phyloP scores from a whole-genome alignment of 2,797 vertebrate species.

The Thripadectes ignobilis region DNA sequence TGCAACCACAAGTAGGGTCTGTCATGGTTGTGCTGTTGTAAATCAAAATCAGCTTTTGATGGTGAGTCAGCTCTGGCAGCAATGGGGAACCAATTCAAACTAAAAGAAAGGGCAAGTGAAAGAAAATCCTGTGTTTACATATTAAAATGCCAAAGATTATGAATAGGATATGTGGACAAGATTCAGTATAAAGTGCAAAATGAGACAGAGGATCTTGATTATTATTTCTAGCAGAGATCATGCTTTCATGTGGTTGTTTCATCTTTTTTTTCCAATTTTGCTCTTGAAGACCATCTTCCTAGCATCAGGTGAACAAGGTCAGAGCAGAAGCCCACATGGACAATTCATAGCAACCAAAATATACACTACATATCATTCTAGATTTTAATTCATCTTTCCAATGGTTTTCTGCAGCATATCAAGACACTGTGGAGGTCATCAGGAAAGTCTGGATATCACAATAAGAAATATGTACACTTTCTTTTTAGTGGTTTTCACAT shows the following conservation, averaged over 20 bases:
- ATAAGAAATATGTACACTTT: rapidly evolving
- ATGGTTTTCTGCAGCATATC: neutral
- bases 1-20: neutral
- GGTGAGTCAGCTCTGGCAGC: neutral
- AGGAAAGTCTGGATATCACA: neutral
- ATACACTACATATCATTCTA: neutral
- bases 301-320: neutral
- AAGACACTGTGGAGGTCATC: neutral
- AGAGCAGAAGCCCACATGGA: neutral
- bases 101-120: neutral
- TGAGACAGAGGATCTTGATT: neutral
- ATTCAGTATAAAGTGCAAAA: neutral
- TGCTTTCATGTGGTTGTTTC: neutral
- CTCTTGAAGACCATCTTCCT: neutral
- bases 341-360: neutral
- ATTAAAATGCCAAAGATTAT: neutral
- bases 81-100: neutral
- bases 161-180: rapidly evolving
- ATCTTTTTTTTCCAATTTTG: neutral
- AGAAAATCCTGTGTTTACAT: neutral
- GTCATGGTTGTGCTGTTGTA: rapidly evolving
- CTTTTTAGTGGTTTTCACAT: neutral
- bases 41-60: neutral
- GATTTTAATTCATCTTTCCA: neutral
- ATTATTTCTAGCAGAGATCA: neutral